Conservation (phyloP, 1,140 invertebrate genomes). For the Anoplophora glabripennis region DNA sequence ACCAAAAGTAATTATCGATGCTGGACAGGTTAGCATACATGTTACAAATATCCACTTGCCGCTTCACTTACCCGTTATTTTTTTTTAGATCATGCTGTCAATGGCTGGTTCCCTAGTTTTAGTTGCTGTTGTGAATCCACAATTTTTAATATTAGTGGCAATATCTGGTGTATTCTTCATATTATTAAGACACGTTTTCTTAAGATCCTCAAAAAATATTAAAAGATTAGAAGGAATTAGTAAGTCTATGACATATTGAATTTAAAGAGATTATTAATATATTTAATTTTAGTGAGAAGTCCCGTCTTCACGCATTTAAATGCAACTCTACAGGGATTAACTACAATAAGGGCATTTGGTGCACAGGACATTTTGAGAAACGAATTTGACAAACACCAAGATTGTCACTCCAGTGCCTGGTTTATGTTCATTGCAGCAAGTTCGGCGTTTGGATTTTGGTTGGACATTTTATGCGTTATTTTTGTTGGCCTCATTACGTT, state of each 20-base stretch:
- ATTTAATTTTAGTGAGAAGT: conserved; percentile 59
- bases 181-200: conserved; percentile 51
- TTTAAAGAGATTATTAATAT: not conserved
- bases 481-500: conserved; percentile 67
- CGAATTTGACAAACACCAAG: conserved; percentile 65
- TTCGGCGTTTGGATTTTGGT: conserved; percentile 73
- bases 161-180: conserved; percentile 57
- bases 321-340: conserved; percentile 71
- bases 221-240: not conserved
- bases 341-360: conserved; percentile 69
- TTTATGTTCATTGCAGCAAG: no score
- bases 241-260: not conserved
- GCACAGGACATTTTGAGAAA: conserved; percentile 62
- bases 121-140: conserved; percentile 59
- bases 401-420: no score
- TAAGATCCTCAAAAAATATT: not conserved
- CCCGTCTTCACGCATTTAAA: conserved; percentile 79
- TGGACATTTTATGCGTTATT: conserved; percentile 71
- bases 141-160: conserved; percentile 59
- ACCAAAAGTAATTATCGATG: conserved; percentile 67
- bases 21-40: conserved; percentile 50
- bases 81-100: conserved; percentile 43
- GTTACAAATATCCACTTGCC: no score
- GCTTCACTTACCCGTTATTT: no score
- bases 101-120: conserved; percentile 53